Conservation (phyloP, 2,797 vertebrate species). For the Rhabdophis nuchalis region DNA sequence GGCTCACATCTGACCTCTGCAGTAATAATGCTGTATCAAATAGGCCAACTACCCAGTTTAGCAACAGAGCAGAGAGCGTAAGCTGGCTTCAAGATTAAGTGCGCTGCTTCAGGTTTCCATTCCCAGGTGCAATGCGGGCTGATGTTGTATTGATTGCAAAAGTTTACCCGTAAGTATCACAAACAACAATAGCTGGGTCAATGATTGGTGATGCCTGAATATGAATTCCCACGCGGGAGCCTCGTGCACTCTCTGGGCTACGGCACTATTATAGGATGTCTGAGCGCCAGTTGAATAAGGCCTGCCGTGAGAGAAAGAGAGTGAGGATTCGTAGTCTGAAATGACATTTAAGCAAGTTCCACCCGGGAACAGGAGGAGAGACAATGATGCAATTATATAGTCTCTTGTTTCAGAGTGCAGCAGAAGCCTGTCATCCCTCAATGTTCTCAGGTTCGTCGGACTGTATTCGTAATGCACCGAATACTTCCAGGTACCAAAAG, state of each 20-base stretch:
- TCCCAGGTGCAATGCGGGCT: constrained; percentile 90
- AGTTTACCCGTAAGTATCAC: constrained; percentile 98
- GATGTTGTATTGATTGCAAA: constrained; percentile 96
- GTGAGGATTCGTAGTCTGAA: constrained; percentile 71
- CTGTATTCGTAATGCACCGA: background rate
- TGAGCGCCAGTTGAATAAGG: constrained; percentile 76
- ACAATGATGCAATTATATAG: constrained; percentile 87
- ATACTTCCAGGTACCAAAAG: constrained; percentile 29
- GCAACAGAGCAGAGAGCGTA: constrained; percentile 91
- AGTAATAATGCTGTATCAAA: constrained; percentile 97
- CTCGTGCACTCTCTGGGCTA: constrained; percentile 63
- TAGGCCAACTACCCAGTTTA: constrained; percentile 96
- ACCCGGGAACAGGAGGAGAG: constrained; percentile 81
- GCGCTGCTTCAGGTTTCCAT: constrained; percentile 85
- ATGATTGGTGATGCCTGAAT: constrained; percentile 87
- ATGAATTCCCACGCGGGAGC: constrained; percentile 74
- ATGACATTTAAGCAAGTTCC: constrained; percentile 93
- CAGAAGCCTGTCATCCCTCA: constrained; percentile 55
- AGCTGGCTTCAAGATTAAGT: constrained; percentile 96
- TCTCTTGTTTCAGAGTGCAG: constrained; percentile 56
- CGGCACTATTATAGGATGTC: constrained; percentile 75
- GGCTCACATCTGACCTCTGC: constrained; percentile 95
- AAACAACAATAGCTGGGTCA: constrained; percentile 97
- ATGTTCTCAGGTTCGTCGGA: constrained; percentile 35
- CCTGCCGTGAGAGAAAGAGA: constrained; percentile 62